Evolutionary conservation across 2,113 vertebrate genomes (phyloP).

Genomic region (Nerophis ophidion): DNA sequence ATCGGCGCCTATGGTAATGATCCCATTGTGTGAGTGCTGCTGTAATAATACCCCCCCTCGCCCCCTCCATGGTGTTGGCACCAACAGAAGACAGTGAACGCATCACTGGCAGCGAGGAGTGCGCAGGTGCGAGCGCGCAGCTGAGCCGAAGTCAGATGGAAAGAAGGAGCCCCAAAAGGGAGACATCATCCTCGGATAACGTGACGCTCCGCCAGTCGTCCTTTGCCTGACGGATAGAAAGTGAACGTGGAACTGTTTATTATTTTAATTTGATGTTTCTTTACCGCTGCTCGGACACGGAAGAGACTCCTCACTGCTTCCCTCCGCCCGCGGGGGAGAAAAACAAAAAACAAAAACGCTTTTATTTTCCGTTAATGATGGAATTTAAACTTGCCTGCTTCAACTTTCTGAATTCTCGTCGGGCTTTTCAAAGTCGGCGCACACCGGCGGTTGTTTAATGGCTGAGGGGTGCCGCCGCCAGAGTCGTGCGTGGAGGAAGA

Average conservation of each 20-base stretch:
- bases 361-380: slow-evolving; percentile 21
- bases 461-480: slow-evolving; percentile 44
- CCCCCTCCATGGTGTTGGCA: slow-evolving; percentile 49
- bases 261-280: slow-evolving; percentile 19
- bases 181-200: slow-evolving; percentile 40
- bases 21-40: not conserved
- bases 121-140: slow-evolving; percentile 54
- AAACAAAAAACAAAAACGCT: no score
- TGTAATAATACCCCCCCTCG: slow-evolving; percentile 38
- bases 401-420: slow-evolving; percentile 43
- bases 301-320: no score
- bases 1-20: no score
- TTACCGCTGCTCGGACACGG: slow-evolving; percentile 47
- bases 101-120: slow-evolving; percentile 57
- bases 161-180: slow-evolving; percentile 31
- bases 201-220: slow-evolving; percentile 34
- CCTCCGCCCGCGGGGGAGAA: no score
- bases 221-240: slow-evolving; percentile 24
- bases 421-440: slow-evolving; percentile 22
- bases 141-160: slow-evolving; percentile 39
- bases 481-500: slow-evolving; percentile 49
- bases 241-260: slow-evolving; percentile 26
- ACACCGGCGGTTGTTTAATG: slow-evolving; percentile 55
- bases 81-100: slow-evolving; percentile 60
- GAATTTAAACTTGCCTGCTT: slow-evolving; percentile 45